Conservation (phyloP, 2,888 invertebrate species). For the Ophion ellenae region DNA sequence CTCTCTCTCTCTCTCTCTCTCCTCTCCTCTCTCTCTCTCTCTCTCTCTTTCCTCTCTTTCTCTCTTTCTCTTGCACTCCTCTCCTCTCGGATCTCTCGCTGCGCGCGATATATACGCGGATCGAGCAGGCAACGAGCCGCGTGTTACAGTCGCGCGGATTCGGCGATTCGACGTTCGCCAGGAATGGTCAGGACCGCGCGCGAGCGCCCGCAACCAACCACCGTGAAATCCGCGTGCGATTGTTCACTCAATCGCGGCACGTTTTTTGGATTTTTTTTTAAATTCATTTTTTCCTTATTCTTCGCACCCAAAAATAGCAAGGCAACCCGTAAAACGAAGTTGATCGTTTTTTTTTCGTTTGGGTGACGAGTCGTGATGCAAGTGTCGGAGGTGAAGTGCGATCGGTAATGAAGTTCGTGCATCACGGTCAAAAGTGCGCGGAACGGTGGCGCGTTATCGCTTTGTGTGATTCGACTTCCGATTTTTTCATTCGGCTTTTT, state of each 20-base stretch:
- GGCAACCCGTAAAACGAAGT: neutral
- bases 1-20: too few species aligned
- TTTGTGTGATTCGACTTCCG: neutral
- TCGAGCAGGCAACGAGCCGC: conserved; percentile 70
- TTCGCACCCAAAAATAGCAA: neutral
- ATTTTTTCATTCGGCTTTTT: neutral
- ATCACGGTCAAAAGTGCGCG: neutral
- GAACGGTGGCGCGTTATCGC: neutral
- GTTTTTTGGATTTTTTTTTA: neutral
- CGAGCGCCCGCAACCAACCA: neutral
- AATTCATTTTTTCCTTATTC: neutral
- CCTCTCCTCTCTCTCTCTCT: conserved; percentile 63
- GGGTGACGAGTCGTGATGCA: neutral
- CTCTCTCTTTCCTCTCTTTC: conserved; percentile 10
- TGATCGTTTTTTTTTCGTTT: neutral
- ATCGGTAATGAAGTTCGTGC: neutral
- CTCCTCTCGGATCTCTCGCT: conserved; percentile 65
- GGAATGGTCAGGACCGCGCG: conserved; percentile 61
- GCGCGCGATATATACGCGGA: conserved; percentile 50
- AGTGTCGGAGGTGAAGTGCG: neutral
- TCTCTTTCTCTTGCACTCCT: conserved; percentile 40
- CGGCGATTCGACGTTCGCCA: conserved; percentile 68
- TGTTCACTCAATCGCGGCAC: neutral
- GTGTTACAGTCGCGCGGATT: conserved; percentile 68
- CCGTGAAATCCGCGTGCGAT: neutral